These are phyloP conservation scores for Athetis lepigone DNA, from an alignment of 2,888 invertebrate species.

Conservation along the genomic window DNA sequence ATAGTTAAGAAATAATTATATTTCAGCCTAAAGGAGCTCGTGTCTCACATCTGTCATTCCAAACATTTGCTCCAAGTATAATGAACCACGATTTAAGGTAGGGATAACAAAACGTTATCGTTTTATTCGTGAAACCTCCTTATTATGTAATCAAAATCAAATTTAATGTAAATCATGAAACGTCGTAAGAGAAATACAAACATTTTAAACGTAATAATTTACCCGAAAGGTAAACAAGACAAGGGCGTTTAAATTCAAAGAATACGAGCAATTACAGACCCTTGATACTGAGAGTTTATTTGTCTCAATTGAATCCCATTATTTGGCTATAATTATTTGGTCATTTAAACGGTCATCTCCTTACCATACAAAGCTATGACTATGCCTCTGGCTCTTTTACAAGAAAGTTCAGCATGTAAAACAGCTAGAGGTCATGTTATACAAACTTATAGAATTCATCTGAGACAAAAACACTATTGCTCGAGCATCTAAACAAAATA, in stretches of 20 bases:
- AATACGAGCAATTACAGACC: slow-evolving; percentile 71
- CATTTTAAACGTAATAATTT: slow-evolving; percentile 76
- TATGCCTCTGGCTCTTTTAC: too few species aligned
- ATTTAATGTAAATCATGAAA: slow-evolving; percentile 79
- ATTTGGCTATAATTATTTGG: slow-evolving; percentile 24
- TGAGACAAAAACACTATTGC: background rate
- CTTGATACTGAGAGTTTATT: slow-evolving; percentile 52
- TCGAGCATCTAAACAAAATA: background rate
- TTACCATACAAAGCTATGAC: slow-evolving; percentile 2
- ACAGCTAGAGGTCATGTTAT: too few species aligned
- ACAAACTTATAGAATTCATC: too few species aligned
- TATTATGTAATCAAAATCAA: slow-evolving; percentile 84
- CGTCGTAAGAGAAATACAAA: slow-evolving; percentile 80
- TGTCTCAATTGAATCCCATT: slow-evolving; percentile 33
- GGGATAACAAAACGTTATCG: slow-evolving; percentile 68
- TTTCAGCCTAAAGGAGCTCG: slow-evolving; percentile 12
- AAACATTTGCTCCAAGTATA: slow-evolving; percentile 9
- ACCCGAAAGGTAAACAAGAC: slow-evolving; percentile 75
- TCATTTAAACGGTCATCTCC: slow-evolving; percentile 4
- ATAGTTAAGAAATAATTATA: slow-evolving; percentile 1
- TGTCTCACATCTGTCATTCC: slow-evolving; percentile 31
- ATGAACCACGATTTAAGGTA: slow-evolving; percentile 56
- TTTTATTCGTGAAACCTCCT: slow-evolving; percentile 60
- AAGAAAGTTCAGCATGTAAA: too few species aligned
- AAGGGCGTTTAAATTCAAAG: slow-evolving; percentile 70